phyloP scores from a whole-genome alignment of 2,797 vertebrate genomes.

The Alca torda region DNA sequence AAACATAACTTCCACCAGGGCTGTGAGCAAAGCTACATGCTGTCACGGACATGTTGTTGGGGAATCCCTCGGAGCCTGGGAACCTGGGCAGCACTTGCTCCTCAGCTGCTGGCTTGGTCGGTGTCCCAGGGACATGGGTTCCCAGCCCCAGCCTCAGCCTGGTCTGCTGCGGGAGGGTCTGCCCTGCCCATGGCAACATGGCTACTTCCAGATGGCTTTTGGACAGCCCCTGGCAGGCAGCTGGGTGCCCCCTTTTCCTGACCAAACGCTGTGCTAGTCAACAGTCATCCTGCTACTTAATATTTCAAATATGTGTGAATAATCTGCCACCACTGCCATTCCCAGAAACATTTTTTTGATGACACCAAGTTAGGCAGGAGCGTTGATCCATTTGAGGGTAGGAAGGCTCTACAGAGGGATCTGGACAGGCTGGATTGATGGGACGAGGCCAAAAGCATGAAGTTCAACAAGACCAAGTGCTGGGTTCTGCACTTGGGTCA shows the following conservation, averaged over 20 bases:
- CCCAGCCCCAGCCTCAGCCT: neutral
- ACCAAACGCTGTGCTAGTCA: neutral
- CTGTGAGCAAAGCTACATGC: neutral
- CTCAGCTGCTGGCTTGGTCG: neutral
- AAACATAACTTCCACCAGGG: neutral
- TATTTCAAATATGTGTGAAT: neutral
- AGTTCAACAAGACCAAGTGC: neutral
- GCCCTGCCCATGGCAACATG: neutral
- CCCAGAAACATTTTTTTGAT: neutral
- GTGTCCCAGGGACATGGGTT: accelerated
- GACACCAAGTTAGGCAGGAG: neutral
- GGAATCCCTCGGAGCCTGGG: neutral
- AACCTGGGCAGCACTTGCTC: neutral
- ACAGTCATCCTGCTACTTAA: neutral
- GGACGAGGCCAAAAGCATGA: neutral
- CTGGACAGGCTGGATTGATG: neutral
- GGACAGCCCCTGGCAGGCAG: neutral
- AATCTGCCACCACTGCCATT: neutral
- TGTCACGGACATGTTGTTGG: neutral
- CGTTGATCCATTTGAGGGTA: neutral
- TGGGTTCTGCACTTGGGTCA: neutral
- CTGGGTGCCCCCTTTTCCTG: neutral
- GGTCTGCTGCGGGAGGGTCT: neutral
- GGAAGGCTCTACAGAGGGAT: neutral
- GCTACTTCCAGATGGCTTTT: neutral